Evolutionary conservation across 2,113 vertebrate genomes (phyloP).

Genomic region (Labrus mixtus): DNA sequence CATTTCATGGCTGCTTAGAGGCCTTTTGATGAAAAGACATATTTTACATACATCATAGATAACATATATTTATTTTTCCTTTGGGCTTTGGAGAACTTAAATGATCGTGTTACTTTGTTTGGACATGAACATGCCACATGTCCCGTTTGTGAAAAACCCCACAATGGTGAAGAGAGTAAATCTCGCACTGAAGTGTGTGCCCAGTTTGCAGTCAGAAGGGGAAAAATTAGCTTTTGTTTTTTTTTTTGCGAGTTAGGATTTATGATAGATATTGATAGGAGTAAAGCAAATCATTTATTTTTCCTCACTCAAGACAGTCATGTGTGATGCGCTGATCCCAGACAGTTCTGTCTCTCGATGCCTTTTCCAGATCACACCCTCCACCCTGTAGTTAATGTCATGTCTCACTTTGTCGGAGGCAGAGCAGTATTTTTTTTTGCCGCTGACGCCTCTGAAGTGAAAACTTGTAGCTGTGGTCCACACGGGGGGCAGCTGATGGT

Average conservation of each 20-base stretch:
- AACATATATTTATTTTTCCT: slow-evolving; percentile 80
- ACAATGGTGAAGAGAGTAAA: slow-evolving; percentile 3
- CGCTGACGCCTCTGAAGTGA: slow-evolving; percentile 29
- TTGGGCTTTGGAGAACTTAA: slow-evolving; percentile 59
- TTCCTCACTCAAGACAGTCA: slow-evolving; percentile 57
- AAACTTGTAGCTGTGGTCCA: slow-evolving; percentile 12
- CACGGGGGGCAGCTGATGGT: slow-evolving; percentile 15
- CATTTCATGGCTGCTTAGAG: slow-evolving; percentile 44
- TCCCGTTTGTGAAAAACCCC: slow-evolving; percentile 53
- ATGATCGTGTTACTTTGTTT: slow-evolving; percentile 51
- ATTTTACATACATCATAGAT: slow-evolving; percentile 79
- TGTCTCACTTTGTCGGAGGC: slow-evolving; percentile 38
- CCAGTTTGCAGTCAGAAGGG: slow-evolving; percentile 63
- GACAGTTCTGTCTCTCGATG: slow-evolving; percentile 42
- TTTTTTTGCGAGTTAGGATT: slow-evolving; percentile 68
- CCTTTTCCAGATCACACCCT: slow-evolving; percentile 23
- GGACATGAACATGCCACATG: slow-evolving; percentile 41
- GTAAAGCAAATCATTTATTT: slow-evolving; percentile 57
- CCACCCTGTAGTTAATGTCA: slow-evolving; percentile 30
- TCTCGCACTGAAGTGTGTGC: slow-evolving; percentile 36
- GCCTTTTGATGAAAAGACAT: slow-evolving; percentile 67
- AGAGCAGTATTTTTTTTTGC: slow-evolving; percentile 34
- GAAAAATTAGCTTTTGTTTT: slow-evolving; percentile 42
- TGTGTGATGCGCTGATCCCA: slow-evolving; percentile 61
- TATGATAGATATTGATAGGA: slow-evolving; percentile 74